Evolutionary conservation across 1,140 invertebrate species (phyloP).

Genomic region (Meloidogyne exigua): DNA sequence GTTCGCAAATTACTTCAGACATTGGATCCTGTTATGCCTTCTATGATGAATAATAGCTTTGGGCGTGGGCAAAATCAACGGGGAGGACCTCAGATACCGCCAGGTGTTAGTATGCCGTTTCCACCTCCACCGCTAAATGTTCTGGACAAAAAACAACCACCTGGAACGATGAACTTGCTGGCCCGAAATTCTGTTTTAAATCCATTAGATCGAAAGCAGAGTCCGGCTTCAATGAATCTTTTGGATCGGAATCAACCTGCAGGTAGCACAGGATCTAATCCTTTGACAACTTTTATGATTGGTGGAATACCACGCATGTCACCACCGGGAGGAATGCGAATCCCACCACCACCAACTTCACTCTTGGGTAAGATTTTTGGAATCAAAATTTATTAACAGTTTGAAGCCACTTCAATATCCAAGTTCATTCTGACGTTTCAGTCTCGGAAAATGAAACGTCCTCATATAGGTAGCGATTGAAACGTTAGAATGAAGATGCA

Average conservation of each 20-base stretch:
- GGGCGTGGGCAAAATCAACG: not conserved
- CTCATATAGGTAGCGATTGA: too few species aligned
- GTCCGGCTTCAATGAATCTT: not conserved
- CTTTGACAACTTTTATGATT: not conserved
- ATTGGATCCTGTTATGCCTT: conserved; percentile 3
- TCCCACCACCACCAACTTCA: not conserved
- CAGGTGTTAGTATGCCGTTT: not conserved
- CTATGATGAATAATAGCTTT: not conserved
- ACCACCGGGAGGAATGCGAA: not conserved
- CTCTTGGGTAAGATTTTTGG: too few species aligned
- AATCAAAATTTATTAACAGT: too few species aligned
- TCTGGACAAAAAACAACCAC: not conserved
- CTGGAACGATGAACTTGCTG: not conserved
- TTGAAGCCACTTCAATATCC: too few species aligned
- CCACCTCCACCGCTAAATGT: not conserved
- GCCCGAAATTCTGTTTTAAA: not conserved
- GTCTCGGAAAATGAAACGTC: too few species aligned
- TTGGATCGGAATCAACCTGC: not conserved
- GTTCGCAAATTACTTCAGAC: conserved; percentile 25
- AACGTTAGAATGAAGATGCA: too few species aligned
- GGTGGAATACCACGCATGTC: not conserved
- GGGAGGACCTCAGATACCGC: not conserved
- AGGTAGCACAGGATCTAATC: not conserved
- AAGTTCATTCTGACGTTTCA: too few species aligned
- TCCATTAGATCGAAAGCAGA: not conserved